phyloP scores from a whole-genome alignment of 2,113 vertebrate species.

The Sorex fumeus region DNA sequence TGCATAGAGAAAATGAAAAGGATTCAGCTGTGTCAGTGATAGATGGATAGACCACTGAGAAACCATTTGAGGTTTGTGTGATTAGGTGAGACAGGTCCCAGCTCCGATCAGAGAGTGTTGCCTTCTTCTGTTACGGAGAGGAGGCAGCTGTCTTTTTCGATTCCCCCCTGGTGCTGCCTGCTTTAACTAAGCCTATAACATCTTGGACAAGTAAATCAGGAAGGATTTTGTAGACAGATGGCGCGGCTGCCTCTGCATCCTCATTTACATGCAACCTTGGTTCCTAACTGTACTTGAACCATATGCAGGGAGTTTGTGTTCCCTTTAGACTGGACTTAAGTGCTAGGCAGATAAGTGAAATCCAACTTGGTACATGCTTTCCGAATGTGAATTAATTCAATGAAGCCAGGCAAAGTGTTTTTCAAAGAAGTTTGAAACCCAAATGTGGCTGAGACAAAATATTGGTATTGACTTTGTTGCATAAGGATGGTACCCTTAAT shows the following conservation, averaged over 20 bases:
- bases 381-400: conserved; percentile 66
- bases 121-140: conserved; percentile 49
- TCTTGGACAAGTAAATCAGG: conserved; percentile 80
- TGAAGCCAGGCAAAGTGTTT: conserved; percentile 68
- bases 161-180: conserved; percentile 42
- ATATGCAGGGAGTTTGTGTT: conserved; percentile 78
- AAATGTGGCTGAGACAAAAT: not conserved
- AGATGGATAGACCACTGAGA: conserved; percentile 62
- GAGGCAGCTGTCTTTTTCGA: conserved; percentile 69
- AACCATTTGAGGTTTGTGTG: conserved; percentile 60
- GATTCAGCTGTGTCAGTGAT: conserved; percentile 49
- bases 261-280: conserved; percentile 83
- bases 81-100: conserved; percentile 77
- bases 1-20: conserved; percentile 4
- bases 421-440: conserved; percentile 66
- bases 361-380: conserved; percentile 64
- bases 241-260: conserved; percentile 69
- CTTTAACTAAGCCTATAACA: conserved; percentile 73
- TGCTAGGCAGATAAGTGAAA: conserved; percentile 71
- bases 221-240: conserved; percentile 85
- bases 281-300: conserved; percentile 76
- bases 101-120: conserved; percentile 65
- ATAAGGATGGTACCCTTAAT: conserved; percentile 45
- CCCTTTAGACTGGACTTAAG: conserved; percentile 81
- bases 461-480: not conserved